A percentile compares a stretch with the other conserved stretches of the same genome.
Conservation (phyloP, 2,888 invertebrate species). For the Peribatodes rhomboidaria region DNA sequence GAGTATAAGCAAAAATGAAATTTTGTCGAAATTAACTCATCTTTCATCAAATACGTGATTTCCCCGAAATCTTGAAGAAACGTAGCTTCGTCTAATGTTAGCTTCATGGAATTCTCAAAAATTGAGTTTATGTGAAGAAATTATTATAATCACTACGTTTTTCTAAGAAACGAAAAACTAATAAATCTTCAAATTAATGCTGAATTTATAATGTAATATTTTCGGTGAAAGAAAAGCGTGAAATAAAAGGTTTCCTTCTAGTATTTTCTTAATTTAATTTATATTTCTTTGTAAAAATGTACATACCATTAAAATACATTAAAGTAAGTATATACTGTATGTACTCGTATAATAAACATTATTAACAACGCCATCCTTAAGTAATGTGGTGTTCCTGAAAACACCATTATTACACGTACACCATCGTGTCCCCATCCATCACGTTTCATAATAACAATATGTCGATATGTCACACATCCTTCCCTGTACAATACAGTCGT, state of each 20-base stretch:
- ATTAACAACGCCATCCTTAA: not conserved
- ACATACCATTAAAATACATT: too few relatives aligned
- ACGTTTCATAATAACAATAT: not conserved
- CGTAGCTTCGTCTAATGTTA: conserved; percentile 2
- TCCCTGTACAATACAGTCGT: not conserved
- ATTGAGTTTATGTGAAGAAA: not conserved
- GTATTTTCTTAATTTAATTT: too few relatives aligned
- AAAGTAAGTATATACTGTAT: too few relatives aligned
- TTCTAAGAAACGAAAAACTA: too few relatives aligned
- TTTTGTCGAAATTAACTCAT: not conserved
- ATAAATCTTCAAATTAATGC: too few relatives aligned
- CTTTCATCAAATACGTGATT: not conserved
- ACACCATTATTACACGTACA: not conserved
- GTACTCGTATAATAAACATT: too few relatives aligned
- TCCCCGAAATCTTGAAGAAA: not conserved
- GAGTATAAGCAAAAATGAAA: not conserved
- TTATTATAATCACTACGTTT: not conserved
- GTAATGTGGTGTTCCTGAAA: not conserved
- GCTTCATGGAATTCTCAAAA: not conserved
- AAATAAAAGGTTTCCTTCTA: too few relatives aligned
- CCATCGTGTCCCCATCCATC: not conserved
- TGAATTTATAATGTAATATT: too few relatives aligned
- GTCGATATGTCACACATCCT: not conserved
- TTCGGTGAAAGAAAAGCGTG: too few relatives aligned
- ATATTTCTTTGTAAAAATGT: too few relatives aligned